Base-by-base conservation (phyloP, 2,113 vertebrate genomes). In the Macrotus californicus region DNA sequence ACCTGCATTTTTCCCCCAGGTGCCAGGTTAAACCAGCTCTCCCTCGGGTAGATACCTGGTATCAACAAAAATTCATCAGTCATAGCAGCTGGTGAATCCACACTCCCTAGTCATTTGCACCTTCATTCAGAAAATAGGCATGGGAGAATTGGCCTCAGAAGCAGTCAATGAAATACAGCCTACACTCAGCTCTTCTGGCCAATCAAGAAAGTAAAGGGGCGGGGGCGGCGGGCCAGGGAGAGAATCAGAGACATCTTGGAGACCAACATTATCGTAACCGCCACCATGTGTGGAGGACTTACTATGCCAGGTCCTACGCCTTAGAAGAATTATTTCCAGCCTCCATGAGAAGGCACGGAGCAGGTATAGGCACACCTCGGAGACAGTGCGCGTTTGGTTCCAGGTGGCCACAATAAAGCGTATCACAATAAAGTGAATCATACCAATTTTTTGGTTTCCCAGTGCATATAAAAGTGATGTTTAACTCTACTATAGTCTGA, bases 21-120 rank as follows among this genome's bases (percentile, higher is more conserved):
- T 29, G 73, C 43, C 21, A 3, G 43, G 64, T 64, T 81, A 92
- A 69, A 59, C 84, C 9, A 76, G 89, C 48, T 89, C 70, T 93
- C 83, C 94, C 18, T 18, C 1, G 15, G 88, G 83, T 79, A 80
- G 76, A 46, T 84, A 80, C 24, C 72, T 73, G 76, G 85, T 64
- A 91, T 73, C 85, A 97, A 97, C 77, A 96, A 96, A 97, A 91
- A 97, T 95, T 95, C 85, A 97, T 75, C 1, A 5, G 86, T 31
- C 0, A 39, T n/a, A 75, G 89, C 94, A 95, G 94, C 92, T 94
- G 95, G 95, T 31, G 39, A 91, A 72, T 13, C 92, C 14, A 75
- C 39, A 48, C 72, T 66, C 64, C 31, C 80, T 13, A 15, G 16
- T 75, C 84, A 75, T 56, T 70, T 80, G 93, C 52, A 36, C 52